Evolutionary conservation across 2,888 invertebrate species (phyloP), one percentile per base, ranked within the genome.

Genomic region (Tenthredo mesomela): DNA sequence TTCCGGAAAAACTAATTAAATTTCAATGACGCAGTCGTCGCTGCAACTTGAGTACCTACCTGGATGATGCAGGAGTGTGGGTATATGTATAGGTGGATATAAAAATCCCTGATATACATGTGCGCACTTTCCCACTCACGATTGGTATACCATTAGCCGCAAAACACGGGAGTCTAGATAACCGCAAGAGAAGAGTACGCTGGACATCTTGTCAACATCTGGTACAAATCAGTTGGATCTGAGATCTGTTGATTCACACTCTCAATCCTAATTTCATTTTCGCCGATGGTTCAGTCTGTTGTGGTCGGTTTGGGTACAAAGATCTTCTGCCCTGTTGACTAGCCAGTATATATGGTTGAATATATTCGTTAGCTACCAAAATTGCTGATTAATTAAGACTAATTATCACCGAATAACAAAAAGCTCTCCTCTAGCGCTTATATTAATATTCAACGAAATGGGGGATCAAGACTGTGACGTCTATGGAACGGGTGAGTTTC

Each of bases 131-230:
- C 77, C 77, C 77, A 54, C 77, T 54, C 29, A 10, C 77, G 50
- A 40, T 61, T 58, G 58, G 29, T 25, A 61, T 25, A 61, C n/a
- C 40, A 61, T 88, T 94, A 96, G 96, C 96, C 89, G 94, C 95
- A 80, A 80, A 40, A 61, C 61, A 61, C 33, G 61, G 21, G 25
- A 61, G 61, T 12, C 37, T 15, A 61, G 18, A 61, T 37, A 61
- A 80, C 80, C 80, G 80, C 80, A 58, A 54, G 29, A 80, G 58
- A 77, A 61, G 61, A 61, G n/a, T 54, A 54, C n/a, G 58, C 15
- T 12, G 77, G 29, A 29, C 50, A 54, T 50, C 29, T 29, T 50
- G 50, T 50, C 75, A 50, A 29, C 29, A 77, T 29, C 29, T 18
- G 50, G n/a, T 50, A 80, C 4, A 15, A 21, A 58, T 40, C 80